Evolutionary conservation across 2,888 invertebrate genomes (phyloP).

Genomic region (Scelioninae gen. 1): DNA sequence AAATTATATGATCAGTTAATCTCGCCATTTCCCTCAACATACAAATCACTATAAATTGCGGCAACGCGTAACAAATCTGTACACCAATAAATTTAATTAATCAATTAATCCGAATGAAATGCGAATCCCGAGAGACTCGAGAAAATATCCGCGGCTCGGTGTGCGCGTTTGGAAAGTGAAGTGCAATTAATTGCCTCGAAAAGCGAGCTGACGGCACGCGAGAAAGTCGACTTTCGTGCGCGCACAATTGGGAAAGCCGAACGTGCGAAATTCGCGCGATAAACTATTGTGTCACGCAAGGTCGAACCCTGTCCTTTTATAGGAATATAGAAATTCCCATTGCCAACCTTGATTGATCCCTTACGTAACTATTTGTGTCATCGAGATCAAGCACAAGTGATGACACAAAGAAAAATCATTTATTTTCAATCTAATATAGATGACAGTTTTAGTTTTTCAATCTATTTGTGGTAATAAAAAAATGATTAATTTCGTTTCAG

Average conservation of each 20-base stretch:
- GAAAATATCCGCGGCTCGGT: conserved; percentile 49
- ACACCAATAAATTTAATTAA: conserved; percentile 57
- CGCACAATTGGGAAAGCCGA: conserved; percentile 67
- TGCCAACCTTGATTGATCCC: conserved; percentile 56
- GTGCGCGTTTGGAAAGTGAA: conserved; percentile 60
- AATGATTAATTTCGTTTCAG: too few relatives aligned
- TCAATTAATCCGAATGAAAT: conserved; percentile 58
- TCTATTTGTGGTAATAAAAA: too few relatives aligned
- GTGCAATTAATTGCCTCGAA: conserved; percentile 60
- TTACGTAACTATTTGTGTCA: conserved; percentile 54
- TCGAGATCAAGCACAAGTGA: conserved; percentile 8
- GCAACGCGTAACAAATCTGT: conserved; percentile 41
- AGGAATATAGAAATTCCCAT: conserved; percentile 44
- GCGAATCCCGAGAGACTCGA: conserved; percentile 33
- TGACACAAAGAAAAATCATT: neutral
- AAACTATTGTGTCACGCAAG: conserved; percentile 65
- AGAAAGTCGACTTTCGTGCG: conserved; percentile 65
- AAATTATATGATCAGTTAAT: too few relatives aligned
- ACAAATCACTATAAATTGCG: conserved; percentile 4
- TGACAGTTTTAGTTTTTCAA: too few relatives aligned
- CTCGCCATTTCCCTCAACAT: too few relatives aligned
- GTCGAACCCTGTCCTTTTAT: conserved; percentile 59
- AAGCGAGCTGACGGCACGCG: conserved; percentile 41
- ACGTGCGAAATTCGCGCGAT: conserved; percentile 65
- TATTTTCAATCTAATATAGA: neutral